Conservation (phyloP, 2,888 invertebrate species). For the Troglohyphantes excavatus region DNA sequence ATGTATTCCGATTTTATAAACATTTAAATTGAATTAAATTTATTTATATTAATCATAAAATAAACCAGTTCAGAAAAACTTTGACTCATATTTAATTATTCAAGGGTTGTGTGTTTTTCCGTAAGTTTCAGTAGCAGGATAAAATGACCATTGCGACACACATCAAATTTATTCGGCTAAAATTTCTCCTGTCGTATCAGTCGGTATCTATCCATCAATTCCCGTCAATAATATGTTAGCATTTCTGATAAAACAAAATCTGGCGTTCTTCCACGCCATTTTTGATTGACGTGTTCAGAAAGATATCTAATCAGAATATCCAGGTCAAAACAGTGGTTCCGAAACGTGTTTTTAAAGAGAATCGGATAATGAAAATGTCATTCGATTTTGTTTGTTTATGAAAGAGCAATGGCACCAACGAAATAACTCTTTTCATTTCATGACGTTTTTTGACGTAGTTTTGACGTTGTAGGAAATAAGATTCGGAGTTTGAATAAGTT, state of each 20-base stretch:
- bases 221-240: not conserved
- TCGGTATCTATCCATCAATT: not conserved
- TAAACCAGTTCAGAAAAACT: no score
- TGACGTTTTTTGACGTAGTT: not conserved
- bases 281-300: slow-evolving; percentile 9
- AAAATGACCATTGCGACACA: no score
- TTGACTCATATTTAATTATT: not conserved
- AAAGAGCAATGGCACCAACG: not conserved
- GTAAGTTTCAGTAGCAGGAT: not conserved
- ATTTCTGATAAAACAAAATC: not conserved
- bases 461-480: no score
- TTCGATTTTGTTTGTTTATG: not conserved
- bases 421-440: not conserved
- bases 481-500: no score
- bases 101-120: not conserved
- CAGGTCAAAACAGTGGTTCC: slow-evolving; percentile 3
- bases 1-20: no score
- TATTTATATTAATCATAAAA: no score
- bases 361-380: not conserved
- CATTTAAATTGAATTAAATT: no score
- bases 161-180: no score
- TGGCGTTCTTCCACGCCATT: not conserved
- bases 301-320: not conserved
- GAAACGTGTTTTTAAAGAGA: not conserved
- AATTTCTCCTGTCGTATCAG: no score